Percentiles rank a stretch among this genome's conserved stretches.
Evolutionary conservation across 2,888 invertebrate species (phyloP).

Genomic region (Spatulosminthurus flaviceps): DNA sequence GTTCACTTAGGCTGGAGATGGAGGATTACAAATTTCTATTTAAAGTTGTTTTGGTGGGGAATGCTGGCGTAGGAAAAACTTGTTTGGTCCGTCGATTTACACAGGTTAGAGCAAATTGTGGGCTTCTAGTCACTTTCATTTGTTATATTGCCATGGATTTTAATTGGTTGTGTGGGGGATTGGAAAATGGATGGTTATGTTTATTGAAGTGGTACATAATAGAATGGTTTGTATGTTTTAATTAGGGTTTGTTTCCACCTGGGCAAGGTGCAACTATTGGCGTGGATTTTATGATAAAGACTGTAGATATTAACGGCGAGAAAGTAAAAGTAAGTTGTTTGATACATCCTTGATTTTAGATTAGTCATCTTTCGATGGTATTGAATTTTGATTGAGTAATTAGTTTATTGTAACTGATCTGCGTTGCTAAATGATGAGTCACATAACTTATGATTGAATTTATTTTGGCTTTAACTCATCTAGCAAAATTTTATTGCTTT

Average conservation of each 20-base stretch:
- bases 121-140: not conserved
- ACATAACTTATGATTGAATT: not conserved
- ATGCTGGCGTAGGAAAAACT: slow-evolving; percentile 98
- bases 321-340: slow-evolving; percentile 80
- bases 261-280: slow-evolving; percentile 99
- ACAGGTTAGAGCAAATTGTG: slow-evolving; percentile 72
- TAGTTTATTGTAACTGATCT: not conserved
- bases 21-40: slow-evolving; percentile 99
- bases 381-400: not conserved
- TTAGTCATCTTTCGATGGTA: not conserved
- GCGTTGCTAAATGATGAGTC: not conserved
- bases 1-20: slow-evolving; percentile 68
- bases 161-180: too few relatives aligned
- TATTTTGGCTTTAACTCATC: too few relatives aligned
- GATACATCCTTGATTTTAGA: not conserved
- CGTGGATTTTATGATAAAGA: slow-evolving; percentile 99
- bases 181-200: too few relatives aligned
- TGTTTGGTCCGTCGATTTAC: slow-evolving; percentile 96
- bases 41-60: slow-evolving; percentile 97
- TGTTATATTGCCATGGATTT: not conserved
- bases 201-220: not conserved
- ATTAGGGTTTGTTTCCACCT: slow-evolving; percentile 90
- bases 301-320: slow-evolving; percentile 94
- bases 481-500: too few relatives aligned
- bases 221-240: not conserved